phyloP scores from a whole-genome alignment of 2,797 vertebrate genomes.

The Sebastes goodei region DNA sequence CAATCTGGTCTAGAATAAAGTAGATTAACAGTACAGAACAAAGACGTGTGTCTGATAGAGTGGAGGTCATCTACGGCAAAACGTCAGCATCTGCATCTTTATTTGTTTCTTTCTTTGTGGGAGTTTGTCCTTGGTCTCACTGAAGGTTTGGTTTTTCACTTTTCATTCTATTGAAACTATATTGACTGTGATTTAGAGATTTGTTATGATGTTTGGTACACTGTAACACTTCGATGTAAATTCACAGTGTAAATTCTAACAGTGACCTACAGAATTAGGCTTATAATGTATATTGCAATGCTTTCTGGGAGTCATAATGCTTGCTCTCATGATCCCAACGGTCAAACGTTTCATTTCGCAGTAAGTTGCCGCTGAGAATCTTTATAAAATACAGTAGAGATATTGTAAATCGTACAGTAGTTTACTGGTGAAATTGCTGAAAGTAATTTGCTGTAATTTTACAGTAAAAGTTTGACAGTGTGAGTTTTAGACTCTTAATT shows the following conservation, averaged over 20 bases:
- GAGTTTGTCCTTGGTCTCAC: neutral
- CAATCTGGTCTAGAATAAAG: slow-evolving; percentile 51
- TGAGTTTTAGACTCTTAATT: neutral
- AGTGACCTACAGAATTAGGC: accelerated
- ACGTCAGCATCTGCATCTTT: neutral
- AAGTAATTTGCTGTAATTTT: no score
- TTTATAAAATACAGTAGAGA: no score
- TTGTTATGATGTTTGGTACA: neutral
- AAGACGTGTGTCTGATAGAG: neutral
- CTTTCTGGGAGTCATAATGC: no score
- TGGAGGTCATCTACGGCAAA: neutral
- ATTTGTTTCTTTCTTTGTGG: neutral
- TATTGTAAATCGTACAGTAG: no score
- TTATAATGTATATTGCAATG: no score
- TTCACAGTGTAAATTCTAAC: no score
- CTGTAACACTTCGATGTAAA: no score
- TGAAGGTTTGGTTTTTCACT: neutral
- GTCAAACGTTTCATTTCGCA: no score
- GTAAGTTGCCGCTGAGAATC: no score
- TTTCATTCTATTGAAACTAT: neutral
- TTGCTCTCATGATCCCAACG: no score
- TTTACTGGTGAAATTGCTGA: no score
- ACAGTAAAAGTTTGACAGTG: no score
- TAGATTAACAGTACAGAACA: neutral
- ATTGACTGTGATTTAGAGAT: neutral